Evolutionary conservation across 2,797 vertebrate species (phyloP), one percentile per base, ranked within the genome.

Genomic region (Gila robusta): DNA sequence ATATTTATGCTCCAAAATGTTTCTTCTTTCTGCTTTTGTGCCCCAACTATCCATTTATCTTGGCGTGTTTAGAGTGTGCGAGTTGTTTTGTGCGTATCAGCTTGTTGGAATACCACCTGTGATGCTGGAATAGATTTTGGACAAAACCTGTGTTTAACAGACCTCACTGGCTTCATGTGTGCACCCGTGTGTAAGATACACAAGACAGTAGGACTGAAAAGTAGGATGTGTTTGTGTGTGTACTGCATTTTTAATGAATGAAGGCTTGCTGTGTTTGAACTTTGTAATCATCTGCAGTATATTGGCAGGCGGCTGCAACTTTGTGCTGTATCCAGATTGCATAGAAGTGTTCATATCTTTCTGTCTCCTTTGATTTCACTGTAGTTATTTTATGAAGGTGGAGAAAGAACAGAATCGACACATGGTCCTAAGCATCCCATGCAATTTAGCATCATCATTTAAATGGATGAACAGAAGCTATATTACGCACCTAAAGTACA

Each of bases 191-290:
- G 84, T 84, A 80, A 87, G 78, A 90, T 91, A 41, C 64, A 88
- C 86, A 86, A 86, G 88, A 92, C 49, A 56, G 88, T 80, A 79
- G 80, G 80, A 79, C 78, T 80, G 83, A 87, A 83, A 89, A 74
- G 71, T 83, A 70, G 64, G 85, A 87, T 87, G 35, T 83, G 79
- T 86, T 74, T 88, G 86, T 87, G 52, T 78, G 81, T 52, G 83
- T 91, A 26, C 32, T 91, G 28, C 79, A 90, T 91, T 93, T 93
- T 91, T 92, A 88, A 93, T 90, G 79, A 69, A 84, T 87, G 59
- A 82, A 88, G 47, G 79, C 62, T 76, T 82, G 79, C 86, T 87
- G 84, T 91, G 86, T 91, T 92, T 88, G 87, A 84, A 86, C 76
- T 90, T 89, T 90, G 90, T 89, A 90, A 92, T 89, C 81, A 79